These are phyloP conservation scores for Mesocentrotus franciscanus DNA, from an alignment of 53 echinoderm and acorn worm genomes.

Conservation along the genomic window DNA sequence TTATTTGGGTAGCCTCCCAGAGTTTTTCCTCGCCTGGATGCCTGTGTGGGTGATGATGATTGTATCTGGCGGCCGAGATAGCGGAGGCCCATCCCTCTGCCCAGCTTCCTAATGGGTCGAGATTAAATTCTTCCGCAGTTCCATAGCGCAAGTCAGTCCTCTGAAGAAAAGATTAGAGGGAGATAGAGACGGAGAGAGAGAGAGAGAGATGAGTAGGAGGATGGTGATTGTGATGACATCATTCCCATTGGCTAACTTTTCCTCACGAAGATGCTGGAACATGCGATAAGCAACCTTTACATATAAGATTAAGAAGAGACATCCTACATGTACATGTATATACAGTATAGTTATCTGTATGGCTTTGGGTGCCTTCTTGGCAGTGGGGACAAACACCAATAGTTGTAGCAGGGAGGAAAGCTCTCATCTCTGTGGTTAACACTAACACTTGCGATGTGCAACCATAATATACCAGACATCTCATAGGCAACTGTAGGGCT, in stretches of 20 bases:
- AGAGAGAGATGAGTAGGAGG: not conserved
- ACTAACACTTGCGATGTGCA: too few relatives aligned
- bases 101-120: slow-evolving; percentile 21
- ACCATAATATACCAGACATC: too few relatives aligned
- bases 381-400: not conserved
- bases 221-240: slow-evolving; percentile 5
- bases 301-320: too few relatives aligned
- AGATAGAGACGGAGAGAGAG: not conserved
- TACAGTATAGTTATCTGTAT: not conserved
- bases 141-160: not conserved
- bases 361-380: not conserved
- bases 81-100: slow-evolving; percentile 33
- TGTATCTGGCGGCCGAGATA: slow-evolving; percentile 42
- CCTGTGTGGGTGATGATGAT: slow-evolving; percentile 33
- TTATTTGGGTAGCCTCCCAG: slow-evolving; percentile 66
- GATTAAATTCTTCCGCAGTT: slow-evolving; percentile 47
- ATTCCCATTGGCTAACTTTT: not conserved
- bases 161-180: not conserved
- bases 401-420: too few relatives aligned
- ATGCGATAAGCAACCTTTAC: not conserved
- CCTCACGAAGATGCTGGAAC: not conserved
- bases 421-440: too few relatives aligned
- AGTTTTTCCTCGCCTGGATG: slow-evolving; percentile 24
- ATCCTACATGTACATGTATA: too few relatives aligned
- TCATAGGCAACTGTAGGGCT: too few relatives aligned